Evolutionary conservation across 1,140 invertebrate genomes (phyloP).

Genomic region (Homalodisca vitripennis): DNA sequence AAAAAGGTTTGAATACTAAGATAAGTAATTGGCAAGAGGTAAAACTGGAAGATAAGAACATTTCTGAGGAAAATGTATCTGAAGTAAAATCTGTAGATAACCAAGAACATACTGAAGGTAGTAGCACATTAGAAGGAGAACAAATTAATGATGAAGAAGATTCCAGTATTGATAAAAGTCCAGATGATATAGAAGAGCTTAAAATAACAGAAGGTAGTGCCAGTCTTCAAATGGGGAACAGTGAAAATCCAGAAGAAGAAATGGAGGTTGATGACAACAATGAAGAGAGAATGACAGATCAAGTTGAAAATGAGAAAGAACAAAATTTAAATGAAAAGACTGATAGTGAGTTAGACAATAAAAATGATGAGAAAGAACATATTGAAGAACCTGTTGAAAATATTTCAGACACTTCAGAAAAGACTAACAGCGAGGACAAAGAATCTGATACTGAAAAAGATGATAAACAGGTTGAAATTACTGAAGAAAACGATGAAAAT

Average conservation of each 20-base stretch:
- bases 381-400: slow-evolving; percentile 5
- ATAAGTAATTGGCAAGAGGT: background rate
- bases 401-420: slow-evolving; percentile 4
- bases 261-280: background rate
- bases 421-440: background rate
- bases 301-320: background rate
- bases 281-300: background rate
- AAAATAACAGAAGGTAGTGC: background rate
- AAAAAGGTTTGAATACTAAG: background rate
- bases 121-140: background rate
- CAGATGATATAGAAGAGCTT: background rate
- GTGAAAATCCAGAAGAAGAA: slow-evolving; percentile 21
- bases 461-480: background rate
- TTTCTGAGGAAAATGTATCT: background rate
- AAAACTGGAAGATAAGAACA: background rate
- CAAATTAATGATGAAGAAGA: background rate
- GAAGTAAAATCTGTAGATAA: background rate
- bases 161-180: background rate
- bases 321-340: slow-evolving; percentile 12
- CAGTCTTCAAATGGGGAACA: slow-evolving; percentile 6
- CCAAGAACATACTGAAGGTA: background rate
- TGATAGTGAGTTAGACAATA: slow-evolving; percentile 5
- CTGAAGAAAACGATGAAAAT: background rate
- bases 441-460: slow-evolving; percentile 5
- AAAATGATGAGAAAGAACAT: slow-evolving; percentile 12